Evolutionary conservation across 2,797 vertebrate species (phyloP).

Genomic region (Esox masquinongy): DNA sequence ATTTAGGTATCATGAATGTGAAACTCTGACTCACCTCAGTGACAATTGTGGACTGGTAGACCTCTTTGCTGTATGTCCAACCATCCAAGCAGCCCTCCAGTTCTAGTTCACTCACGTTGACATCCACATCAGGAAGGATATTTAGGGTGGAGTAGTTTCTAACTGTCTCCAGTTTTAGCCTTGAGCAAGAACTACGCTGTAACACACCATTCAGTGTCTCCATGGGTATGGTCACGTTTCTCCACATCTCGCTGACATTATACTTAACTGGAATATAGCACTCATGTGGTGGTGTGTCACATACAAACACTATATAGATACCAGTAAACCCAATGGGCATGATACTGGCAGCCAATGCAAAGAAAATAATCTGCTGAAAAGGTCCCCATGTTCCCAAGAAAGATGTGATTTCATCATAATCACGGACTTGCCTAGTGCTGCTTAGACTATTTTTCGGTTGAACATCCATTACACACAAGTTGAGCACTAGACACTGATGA

Average conservation of each 20-base stretch:
- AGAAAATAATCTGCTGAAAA: constrained; percentile 80
- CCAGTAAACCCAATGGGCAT: constrained; percentile 84
- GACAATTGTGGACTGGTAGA: constrained; percentile 76
- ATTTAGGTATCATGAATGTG: no score
- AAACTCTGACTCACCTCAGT: constrained; percentile 75
- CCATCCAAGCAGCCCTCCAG: constrained; percentile 75
- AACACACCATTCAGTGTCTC: constrained; percentile 50
- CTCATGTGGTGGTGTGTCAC: constrained; percentile 75
- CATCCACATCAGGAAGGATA: constrained; percentile 72
- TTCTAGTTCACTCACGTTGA: constrained; percentile 75
- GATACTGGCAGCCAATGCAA: constrained; percentile 83
- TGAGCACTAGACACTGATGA: no score
- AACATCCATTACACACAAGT: no score
- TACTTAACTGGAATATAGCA: constrained; percentile 74
- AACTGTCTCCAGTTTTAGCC: constrained; percentile 74
- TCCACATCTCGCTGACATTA: constrained; percentile 80
- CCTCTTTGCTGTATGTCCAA: constrained; percentile 75
- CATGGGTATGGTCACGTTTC: constrained; percentile 76
- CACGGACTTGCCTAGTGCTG: constrained; percentile 1
- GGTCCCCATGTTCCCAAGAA: constrained; percentile 82
- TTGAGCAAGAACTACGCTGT: constrained; percentile 73
- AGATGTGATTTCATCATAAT: constrained; percentile 76
- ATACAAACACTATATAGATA: constrained; percentile 82
- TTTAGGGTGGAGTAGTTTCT: constrained; percentile 71
- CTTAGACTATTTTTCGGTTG: no score